Evolutionary conservation across 2,888 invertebrate species (phyloP).

Genomic region (Thymelicus acteon): DNA sequence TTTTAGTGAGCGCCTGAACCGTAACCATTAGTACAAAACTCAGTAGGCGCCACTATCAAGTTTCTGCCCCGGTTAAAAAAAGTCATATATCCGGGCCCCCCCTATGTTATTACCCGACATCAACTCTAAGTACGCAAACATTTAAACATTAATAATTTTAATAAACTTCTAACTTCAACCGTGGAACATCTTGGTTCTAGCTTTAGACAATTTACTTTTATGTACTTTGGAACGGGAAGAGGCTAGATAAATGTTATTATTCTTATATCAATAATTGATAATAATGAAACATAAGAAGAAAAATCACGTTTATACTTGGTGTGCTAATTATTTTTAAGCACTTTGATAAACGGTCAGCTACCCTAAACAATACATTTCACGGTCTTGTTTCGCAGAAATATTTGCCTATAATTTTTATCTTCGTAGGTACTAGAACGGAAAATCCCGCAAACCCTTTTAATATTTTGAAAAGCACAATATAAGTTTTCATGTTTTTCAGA

Average conservation of each 20-base stretch:
- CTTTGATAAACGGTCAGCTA: slow-evolving; percentile 42
- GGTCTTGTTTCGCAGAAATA: slow-evolving; percentile 9
- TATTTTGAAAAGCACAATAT: no score
- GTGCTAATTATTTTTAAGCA: slow-evolving; percentile 34
- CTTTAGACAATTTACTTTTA: neutral
- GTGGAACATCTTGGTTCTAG: neutral
- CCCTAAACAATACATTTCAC: slow-evolving; percentile 33
- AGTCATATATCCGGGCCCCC: no score
- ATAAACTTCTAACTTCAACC: no score
- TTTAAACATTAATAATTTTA: no score
- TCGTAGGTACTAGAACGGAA: neutral
- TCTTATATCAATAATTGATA: neutral
- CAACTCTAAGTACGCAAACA: no score
- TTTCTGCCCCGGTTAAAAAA: no score
- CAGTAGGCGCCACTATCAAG: no score
- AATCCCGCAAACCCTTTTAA: neutral
- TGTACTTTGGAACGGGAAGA: neutral
- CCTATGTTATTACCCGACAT: no score
- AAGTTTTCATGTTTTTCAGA: no score
- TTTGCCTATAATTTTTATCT: slow-evolving; percentile 7
- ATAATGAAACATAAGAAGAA: neutral
- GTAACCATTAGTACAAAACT: no score
- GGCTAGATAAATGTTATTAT: neutral
- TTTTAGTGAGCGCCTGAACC: no score
- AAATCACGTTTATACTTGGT: slow-evolving; percentile 28